Percentiles rank a stretch among this genome's conserved stretches.
phyloP scores from a whole-genome alignment of 2,888 invertebrate genomes.

The Polyommatus icarus region DNA sequence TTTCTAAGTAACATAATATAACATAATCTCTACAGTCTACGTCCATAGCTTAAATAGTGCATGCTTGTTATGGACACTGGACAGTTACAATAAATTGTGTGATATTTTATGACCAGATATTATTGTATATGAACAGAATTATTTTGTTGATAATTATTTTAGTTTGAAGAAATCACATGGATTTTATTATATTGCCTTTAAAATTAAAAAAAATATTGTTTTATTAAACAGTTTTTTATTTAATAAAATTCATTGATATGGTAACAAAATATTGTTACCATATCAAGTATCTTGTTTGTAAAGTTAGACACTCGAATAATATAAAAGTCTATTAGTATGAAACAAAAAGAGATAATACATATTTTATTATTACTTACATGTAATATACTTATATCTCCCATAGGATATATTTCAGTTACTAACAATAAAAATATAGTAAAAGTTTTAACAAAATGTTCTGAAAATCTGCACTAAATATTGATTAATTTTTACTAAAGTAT shows the following conservation, averaged over 20 bases:
- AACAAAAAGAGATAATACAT: neutral
- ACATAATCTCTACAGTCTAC: constrained; percentile 31
- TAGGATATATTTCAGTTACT: neutral
- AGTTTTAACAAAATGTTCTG: neutral
- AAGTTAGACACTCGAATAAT: neutral
- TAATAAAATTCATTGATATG: neutral
- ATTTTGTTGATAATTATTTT: constrained; percentile 25
- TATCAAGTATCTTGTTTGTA: neutral
- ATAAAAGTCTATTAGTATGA: neutral
- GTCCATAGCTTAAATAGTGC: constrained; percentile 42
- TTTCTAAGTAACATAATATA: constrained; percentile 25
- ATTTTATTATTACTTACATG: too few species aligned
- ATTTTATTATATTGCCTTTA: constrained; percentile 33
- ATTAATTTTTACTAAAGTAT: neutral
- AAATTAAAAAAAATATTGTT: constrained; percentile 26
- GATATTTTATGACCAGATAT: constrained; percentile 42
- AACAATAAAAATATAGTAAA: neutral
- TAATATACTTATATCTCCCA: neutral
- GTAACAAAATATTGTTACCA: constrained; percentile 15
- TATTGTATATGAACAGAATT: constrained; percentile 32
- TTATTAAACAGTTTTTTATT: constrained; percentile 23
- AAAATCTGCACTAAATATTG: neutral
- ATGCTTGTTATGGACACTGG: constrained; percentile 39
- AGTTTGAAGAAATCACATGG: constrained; percentile 14
- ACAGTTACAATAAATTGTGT: constrained; percentile 43